These are phyloP conservation scores for Lamprologus speciosus DNA, from an alignment of 2,113 vertebrate genomes.

Conservation along the genomic window DNA sequence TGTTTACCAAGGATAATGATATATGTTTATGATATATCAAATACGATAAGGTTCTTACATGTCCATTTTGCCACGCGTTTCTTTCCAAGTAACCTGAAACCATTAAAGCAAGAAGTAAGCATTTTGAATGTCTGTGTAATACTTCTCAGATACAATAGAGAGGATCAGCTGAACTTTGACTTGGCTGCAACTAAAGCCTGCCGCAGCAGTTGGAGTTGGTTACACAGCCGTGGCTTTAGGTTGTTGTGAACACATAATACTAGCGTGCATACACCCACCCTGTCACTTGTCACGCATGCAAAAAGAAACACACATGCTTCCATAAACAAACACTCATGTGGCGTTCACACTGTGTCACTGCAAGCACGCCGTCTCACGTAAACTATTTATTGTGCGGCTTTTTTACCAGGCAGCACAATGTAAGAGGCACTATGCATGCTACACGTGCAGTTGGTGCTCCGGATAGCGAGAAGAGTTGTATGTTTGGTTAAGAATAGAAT, in stretches of 20 bases:
- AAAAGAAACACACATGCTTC: not conserved
- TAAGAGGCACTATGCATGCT: constrained; percentile 3
- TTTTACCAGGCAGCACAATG: constrained; percentile 20
- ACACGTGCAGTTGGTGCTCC: constrained; percentile 8
- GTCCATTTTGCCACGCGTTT: not conserved
- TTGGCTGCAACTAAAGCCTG: not conserved
- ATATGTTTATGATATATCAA: not conserved
- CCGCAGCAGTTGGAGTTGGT: constrained; percentile 4
- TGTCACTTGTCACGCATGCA: not conserved
- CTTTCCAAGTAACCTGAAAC: not conserved
- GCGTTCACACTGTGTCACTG: not conserved
- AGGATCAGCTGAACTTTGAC: constrained; percentile 14
- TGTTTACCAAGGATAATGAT: constrained; percentile 21
- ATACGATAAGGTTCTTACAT: not conserved
- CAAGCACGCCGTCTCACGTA: not conserved
- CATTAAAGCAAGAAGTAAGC: not conserved
- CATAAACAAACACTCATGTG: constrained; percentile 13
- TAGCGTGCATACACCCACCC: not conserved
- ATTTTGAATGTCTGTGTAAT: not conserved
- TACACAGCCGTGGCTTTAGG: constrained; percentile 9
- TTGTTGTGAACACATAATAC: constrained; percentile 8
- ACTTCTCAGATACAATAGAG: not conserved
- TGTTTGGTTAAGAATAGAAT: constrained; percentile 62
- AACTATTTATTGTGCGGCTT: constrained; percentile 33
- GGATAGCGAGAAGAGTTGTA: not conserved